Evolutionary conservation across 2,888 invertebrate species (phyloP), one percentile per base, ranked within the genome.

Genomic region (Diogma glabrata): DNA sequence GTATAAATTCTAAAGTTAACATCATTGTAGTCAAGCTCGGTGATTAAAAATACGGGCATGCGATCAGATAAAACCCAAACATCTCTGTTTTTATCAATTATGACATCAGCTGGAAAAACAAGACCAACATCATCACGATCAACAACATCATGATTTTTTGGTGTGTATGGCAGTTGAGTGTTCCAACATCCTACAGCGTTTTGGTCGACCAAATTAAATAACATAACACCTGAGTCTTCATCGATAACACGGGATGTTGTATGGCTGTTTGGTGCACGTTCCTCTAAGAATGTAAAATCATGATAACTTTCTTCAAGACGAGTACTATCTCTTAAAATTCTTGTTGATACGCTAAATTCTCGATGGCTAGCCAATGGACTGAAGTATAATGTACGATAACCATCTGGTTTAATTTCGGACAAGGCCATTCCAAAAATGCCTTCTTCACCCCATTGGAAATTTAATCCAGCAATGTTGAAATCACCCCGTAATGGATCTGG

Each of bases 151-250:
- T 82, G 77, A 62, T 82, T 81, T 54, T 79, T 74, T 0, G 81
- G 76, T 16, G 75, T 72, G 57, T 82, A 81, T 0, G 82, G 80
- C 52, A 78, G 69, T 9, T 74, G 72, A 0, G 80, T 79, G 59
- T 84, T 84, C 87, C 89, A 89, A 63, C 89, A 90, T 2, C 87
- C 89, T 6, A 90, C 75, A 1, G 84, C 84, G 61, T 89, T 89
- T 63, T 82, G 83, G 64, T 87, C 87, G 52, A 90, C 78, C 57
- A 89, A 72, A 66, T 81, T 84, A 66, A 81, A 88, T 52, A 87
- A 75, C 67, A 87, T 80, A 2, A 89, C 67, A 3, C 88, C 89
- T 5, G 30, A 33, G 52, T 77, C 74, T 2, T 83, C 81, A 59
- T 84, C 82, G 76, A 87, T 82, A 3, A 86, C 78, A 57, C 82